Base-by-base conservation (phyloP, 2,113 vertebrate genomes). In the Corythornis vintsioides region DNA sequence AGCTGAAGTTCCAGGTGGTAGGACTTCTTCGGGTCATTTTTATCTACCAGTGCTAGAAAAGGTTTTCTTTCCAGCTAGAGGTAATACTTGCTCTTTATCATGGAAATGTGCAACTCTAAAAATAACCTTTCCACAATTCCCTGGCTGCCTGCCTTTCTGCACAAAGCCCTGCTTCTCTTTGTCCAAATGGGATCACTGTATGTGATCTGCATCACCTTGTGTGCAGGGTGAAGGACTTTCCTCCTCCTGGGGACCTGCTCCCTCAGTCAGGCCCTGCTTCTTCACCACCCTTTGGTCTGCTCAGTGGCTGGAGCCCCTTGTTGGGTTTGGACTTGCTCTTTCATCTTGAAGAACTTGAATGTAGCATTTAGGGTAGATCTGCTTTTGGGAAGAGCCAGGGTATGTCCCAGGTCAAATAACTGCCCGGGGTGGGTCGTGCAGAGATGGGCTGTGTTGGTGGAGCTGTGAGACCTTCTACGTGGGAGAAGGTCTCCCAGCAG, bases 41-140 rank as follows among this genome's bases (percentile, higher is more conserved):
- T 57, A 81, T 84, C 61, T 28, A 52, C 35, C n/a, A 47, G 19
- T 56, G 53, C 55, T 84, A 69, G 57, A 91, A 95, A 55, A 81
- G 53, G 42, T 64, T 75, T 69, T 80, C 25, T 48, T 61, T 93
- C 42, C 28, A 59, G 76, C 77, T 50, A 10, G 86, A 92, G 80
- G 81, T 89, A 72, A 80, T 66, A 45, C 60, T 88, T 88, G 77
- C 73, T 84, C 57, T 95, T 93, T 86, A 40, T 78, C 45, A 67
- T 82, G 83, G 86, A 92, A 78, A 86, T 92, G 18, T 56, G 40
- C n/a, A 43, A 42, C 57, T 77, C 86, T 83, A 86, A 94, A 96
- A 94, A 90, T 88, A 96, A 60, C 61, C 65, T 87, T 65, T 60
- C 63, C 59, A 25, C 66, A 76, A 1, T 64, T 84, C 59, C 48